A percentile compares a stretch with the other conserved stretches of the same genome.
Evolutionary conservation across 2,888 invertebrate species (phyloP).

Genomic region (Ariolimax columbianus): DNA sequence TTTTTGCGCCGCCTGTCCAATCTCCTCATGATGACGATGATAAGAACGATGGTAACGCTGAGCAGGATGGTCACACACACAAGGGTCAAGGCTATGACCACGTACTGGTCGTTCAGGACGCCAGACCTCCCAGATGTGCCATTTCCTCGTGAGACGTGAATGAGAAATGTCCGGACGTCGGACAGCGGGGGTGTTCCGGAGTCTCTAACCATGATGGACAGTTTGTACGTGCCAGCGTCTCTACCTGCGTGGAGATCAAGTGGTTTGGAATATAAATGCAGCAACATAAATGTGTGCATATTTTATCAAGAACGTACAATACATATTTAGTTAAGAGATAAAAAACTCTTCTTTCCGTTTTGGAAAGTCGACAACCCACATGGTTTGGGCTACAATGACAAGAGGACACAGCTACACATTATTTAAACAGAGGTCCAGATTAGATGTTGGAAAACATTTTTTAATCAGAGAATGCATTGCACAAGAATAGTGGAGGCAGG

Average conservation of each 20-base stretch:
- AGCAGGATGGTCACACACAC: slow-evolving; percentile 69
- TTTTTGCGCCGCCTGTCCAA: slow-evolving; percentile 59
- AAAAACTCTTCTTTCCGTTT: too few species aligned
- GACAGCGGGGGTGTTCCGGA: slow-evolving; percentile 54
- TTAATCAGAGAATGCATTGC: too few species aligned
- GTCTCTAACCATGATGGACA: slow-evolving; percentile 56
- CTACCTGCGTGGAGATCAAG: slow-evolving; percentile 9
- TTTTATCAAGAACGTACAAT: too few species aligned
- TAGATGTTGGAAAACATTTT: too few species aligned
- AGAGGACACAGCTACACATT: too few species aligned
- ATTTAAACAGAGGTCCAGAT: too few species aligned
- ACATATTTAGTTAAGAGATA: too few species aligned
- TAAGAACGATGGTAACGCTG: slow-evolving; percentile 69
- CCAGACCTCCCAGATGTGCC: slow-evolving; percentile 46
- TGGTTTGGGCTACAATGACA: too few species aligned
- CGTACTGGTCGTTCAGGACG: slow-evolving; percentile 55
- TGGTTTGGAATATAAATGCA: too few species aligned
- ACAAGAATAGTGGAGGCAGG: too few species aligned
- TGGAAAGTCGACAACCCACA: too few species aligned
- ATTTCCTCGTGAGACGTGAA: slow-evolving; percentile 53
- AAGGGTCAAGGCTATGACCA: slow-evolving; percentile 67
- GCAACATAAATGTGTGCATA: too few species aligned
- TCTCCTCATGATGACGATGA: slow-evolving; percentile 69
- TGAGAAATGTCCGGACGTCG: slow-evolving; percentile 50
- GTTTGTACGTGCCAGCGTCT: slow-evolving; percentile 55